Conservation (phyloP, 1,140 invertebrate genomes). For the Panagrolaimus sp. region DNA sequence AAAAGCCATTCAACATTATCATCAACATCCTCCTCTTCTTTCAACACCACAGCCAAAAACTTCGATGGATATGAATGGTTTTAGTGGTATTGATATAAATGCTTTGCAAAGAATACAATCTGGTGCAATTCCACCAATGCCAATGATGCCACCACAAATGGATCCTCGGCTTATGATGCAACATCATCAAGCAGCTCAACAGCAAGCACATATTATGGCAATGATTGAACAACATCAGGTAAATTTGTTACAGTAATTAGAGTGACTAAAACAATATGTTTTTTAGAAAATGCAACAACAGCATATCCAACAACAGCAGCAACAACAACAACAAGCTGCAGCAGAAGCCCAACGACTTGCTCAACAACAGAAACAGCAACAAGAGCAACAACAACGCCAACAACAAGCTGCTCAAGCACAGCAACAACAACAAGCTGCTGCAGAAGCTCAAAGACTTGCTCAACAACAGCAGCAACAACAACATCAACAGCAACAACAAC, state of each 20-base stretch:
- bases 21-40: background rate
- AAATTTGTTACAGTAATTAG: too few species aligned
- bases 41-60: background rate
- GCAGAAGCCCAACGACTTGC: background rate
- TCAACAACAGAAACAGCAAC: background rate
- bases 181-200: background rate
- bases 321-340: background rate
- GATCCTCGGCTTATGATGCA: background rate
- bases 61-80: background rate
- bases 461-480: slow-evolving; percentile 12
- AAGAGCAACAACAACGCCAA: background rate
- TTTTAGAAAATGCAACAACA: too few species aligned
- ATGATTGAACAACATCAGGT: background rate
- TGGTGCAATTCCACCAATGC: too few species aligned
- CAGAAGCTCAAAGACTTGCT: background rate
- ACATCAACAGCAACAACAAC: slow-evolving; percentile 13
- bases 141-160: background rate
- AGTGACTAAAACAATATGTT: too few species aligned
- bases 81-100: background rate
- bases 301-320: background rate
- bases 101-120: background rate
- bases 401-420: background rate
- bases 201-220: background rate
- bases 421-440: background rate
- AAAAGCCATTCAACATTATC: background rate